phyloP scores from a whole-genome alignment of 2,113 vertebrate genomes.

The Scomber japonicus region DNA sequence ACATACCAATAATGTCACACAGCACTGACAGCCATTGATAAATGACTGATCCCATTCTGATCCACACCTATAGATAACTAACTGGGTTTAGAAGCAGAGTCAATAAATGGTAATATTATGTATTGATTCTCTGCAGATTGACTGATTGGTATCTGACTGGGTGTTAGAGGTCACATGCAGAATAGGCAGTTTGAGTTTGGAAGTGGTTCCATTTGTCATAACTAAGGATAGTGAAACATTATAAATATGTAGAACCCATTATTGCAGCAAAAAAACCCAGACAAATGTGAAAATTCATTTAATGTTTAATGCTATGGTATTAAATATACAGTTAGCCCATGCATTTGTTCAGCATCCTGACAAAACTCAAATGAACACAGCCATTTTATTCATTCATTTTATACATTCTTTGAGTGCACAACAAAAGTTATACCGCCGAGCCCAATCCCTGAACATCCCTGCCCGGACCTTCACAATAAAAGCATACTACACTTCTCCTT shows the following conservation, averaged over 20 bases:
- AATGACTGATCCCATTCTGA: constrained; percentile 7
- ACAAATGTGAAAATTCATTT: background rate
- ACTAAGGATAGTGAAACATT: background rate
- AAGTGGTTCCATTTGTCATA: background rate
- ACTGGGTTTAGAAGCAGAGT: background rate
- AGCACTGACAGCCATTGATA: constrained; percentile 26
- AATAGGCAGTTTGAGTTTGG: background rate
- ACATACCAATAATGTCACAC: constrained; percentile 47
- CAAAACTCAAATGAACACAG: background rate
- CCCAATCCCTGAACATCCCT: too few species aligned
- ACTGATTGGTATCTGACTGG: background rate
- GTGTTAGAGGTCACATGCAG: background rate
- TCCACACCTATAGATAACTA: background rate
- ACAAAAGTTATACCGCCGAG: too few species aligned
- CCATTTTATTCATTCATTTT: too few species aligned
- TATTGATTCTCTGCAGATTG: constrained; percentile 10
- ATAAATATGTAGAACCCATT: background rate
- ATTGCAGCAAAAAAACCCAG: background rate
- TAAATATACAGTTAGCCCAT: background rate
- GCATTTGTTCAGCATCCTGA: background rate
- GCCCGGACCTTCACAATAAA: too few species aligned
- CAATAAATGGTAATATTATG: constrained; percentile 18
- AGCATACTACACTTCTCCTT: too few species aligned
- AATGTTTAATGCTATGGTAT: background rate
- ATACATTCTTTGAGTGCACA: background rate